Evolutionary conservation across 2,797 vertebrate genomes (phyloP).

Genomic region (Uromys caudimaculatus): DNA sequence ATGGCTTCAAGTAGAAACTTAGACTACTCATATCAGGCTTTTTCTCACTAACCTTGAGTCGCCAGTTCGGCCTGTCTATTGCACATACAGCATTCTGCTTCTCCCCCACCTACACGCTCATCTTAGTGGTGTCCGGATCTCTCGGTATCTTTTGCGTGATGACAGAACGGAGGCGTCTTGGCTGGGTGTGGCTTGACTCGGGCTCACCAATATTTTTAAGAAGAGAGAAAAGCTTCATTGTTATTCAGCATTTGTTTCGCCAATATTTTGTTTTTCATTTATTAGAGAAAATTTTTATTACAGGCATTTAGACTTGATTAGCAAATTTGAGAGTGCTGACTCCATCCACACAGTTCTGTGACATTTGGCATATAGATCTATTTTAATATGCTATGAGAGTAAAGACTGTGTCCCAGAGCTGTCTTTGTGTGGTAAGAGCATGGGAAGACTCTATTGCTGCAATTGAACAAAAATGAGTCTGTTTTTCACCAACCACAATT

Average conservation of each 20-base stretch:
- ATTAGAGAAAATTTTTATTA: slow-evolving; percentile 79
- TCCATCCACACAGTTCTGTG: slow-evolving; percentile 80
- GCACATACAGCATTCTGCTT: not conserved
- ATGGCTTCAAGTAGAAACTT: not conserved
- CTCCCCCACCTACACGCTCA: not conserved
- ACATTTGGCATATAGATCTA: slow-evolving; percentile 53
- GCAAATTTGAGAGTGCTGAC: slow-evolving; percentile 78
- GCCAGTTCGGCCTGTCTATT: not conserved
- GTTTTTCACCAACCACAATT: slow-evolving; percentile 83
- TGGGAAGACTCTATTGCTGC: slow-evolving; percentile 79
- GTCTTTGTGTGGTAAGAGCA: slow-evolving; percentile 75
- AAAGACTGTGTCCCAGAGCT: slow-evolving; percentile 49
- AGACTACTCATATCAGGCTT: not conserved
- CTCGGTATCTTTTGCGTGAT: not conserved
- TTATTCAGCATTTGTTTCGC: slow-evolving; percentile 77
- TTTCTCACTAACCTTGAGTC: not conserved
- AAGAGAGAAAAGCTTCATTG: slow-evolving; percentile 60
- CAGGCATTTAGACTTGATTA: slow-evolving; percentile 81
- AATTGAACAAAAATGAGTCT: slow-evolving; percentile 82
- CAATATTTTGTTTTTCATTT: slow-evolving; percentile 77
- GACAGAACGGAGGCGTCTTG: not conserved
- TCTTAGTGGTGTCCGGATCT: not conserved
- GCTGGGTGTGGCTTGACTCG: not conserved
- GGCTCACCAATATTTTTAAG: not conserved
- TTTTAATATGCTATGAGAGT: slow-evolving; percentile 59